A percentile compares a stretch with the other conserved stretches of the same genome.
Conservation (phyloP, 2,797 vertebrate genomes). For the Adrianichthys oophorus region DNA sequence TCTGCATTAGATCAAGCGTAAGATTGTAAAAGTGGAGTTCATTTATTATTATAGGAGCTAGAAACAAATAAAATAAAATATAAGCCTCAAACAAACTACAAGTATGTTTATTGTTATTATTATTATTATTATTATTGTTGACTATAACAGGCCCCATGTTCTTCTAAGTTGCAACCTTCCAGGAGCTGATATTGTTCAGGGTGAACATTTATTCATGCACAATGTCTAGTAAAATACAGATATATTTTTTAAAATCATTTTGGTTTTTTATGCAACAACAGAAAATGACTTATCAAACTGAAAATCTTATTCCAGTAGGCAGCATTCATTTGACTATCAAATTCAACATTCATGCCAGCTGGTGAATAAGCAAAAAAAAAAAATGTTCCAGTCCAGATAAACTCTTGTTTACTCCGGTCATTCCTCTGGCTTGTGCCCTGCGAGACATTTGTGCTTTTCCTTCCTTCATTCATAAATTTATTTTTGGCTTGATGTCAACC, state of each 20-base stretch:
- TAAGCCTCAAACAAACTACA: slow-evolving; percentile 8
- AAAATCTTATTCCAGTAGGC: neutral
- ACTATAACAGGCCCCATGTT: neutral
- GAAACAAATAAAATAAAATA: slow-evolving; percentile 21
- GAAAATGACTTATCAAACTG: neutral
- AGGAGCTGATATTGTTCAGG: no score
- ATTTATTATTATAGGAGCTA: slow-evolving; percentile 22
- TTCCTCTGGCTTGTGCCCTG: slow-evolving; percentile 12
- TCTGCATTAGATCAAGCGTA: slow-evolving; percentile 17
- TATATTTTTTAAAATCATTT: no score
- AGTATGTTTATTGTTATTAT: neutral
- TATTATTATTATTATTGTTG: neutral
- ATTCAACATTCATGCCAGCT: slow-evolving; percentile 3
- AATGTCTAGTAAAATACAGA: neutral
- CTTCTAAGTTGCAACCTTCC: neutral
- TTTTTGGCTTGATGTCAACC: slow-evolving; percentile 2
- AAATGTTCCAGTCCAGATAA: slow-evolving; percentile 7
- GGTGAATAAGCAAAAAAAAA: neutral
- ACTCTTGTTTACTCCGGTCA: slow-evolving; percentile 14
- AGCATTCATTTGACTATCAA: neutral
- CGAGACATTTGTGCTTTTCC: slow-evolving; percentile 9
- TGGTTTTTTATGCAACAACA: neutral
- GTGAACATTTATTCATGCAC: neutral
- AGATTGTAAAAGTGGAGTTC: slow-evolving; percentile 16
- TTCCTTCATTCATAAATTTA: neutral